Evolutionary conservation across 2,113 vertebrate genomes (phyloP), one percentile per base, ranked within the genome.

Genomic region (Microtus ochrogaster): DNA sequence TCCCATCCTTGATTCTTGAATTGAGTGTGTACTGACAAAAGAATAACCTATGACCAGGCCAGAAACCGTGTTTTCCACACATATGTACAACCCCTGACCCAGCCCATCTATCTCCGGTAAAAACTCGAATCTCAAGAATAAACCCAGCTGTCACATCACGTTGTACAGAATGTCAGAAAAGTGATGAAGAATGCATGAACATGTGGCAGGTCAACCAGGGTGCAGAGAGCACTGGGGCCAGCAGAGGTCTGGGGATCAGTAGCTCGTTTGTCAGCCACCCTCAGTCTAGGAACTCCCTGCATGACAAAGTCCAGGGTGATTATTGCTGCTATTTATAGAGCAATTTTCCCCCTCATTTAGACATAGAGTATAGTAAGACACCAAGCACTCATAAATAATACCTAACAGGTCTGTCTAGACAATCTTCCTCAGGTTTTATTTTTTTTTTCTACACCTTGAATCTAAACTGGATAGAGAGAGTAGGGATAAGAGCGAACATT

Each of bases 241-340:
- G 19, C 11, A 76, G 36, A 44, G 70, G 52, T 79, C 70, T 58
- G 39, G n/a, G 47, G 58, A 95, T 83, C 73, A n/a, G 68, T 47
- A 93, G 66, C 52, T 87, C 30, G 21, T 91, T 88, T 83, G n/a
- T 91, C 61, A 94, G 30, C 81, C 90, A 44, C 33, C 36, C 73
- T 92, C 2, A 0, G 28, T 66, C 47, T 95, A 83, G 70, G 93
- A 96, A 74, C 52, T 92, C 68, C 41, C 79, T 3, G 2, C 61
- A 36, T 17, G 5, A n/a, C 19, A 84, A 61, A 85, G 68, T 52
- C 61, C 81, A 41, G 44, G 52, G 49, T 96, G 92, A 96, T 96
- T 93, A 92, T 81, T 93, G 83, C 86, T 88, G 55, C 93, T 96
- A 97, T 97, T 97, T 97, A 95, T 63, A 88, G 83, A 92, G 61